These are phyloP conservation scores for Papilio machaon DNA, from an alignment of 1,140 invertebrate genomes.

Conservation along the genomic window DNA sequence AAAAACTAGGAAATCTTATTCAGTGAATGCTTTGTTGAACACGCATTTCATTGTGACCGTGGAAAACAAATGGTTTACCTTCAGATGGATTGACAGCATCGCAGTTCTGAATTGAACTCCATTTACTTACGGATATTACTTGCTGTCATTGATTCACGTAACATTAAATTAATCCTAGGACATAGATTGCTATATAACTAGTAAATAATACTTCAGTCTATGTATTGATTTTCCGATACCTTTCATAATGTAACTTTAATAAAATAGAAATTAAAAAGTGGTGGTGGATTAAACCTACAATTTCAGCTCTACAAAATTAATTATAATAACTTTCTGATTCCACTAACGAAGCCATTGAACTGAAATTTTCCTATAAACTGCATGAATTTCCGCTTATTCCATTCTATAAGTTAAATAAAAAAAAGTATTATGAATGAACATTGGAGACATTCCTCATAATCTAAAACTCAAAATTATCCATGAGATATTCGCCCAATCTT, in stretches of 20 bases:
- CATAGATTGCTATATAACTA: neutral
- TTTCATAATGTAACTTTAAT: no score
- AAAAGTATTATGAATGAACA: no score
- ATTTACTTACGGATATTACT: slow-evolving; percentile 22
- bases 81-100: slow-evolving; percentile 1
- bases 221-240: no score
- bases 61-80: slow-evolving; percentile 4
- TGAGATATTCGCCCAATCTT: neutral
- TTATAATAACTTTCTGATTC: no score
- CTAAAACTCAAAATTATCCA: neutral
- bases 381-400: no score
- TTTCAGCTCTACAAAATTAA: no score
- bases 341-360: no score
- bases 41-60: slow-evolving; percentile 9
- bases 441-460: no score
- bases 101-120: slow-evolving; percentile 3
- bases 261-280: no score
- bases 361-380: no score
- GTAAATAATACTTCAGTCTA: neutral
- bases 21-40: neutral
- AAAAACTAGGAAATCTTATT: neutral
- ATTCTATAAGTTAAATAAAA: no score
- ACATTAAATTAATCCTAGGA: neutral
- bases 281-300: no score
- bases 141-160: neutral